A percentile compares a stretch with the other conserved stretches of the same genome.
Evolutionary conservation across 1,140 invertebrate species (phyloP).

Genomic region (Saccostrea echinata): DNA sequence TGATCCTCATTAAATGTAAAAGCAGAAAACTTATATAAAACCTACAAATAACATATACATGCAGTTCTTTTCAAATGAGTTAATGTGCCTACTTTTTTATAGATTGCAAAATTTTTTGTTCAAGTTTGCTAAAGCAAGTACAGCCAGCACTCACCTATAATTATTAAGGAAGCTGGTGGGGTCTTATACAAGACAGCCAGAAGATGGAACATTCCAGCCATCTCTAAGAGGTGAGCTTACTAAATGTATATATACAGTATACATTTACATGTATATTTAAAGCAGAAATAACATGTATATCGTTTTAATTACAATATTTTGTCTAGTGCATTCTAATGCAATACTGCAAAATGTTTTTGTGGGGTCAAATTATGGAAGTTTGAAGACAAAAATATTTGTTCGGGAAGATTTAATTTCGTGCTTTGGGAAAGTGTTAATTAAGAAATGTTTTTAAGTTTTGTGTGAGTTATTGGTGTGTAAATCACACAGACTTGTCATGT

Average conservation of each 20-base stretch:
- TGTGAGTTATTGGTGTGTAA: no score
- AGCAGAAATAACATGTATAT: no score
- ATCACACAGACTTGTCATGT: no score
- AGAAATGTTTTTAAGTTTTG: no score
- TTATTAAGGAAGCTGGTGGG: slow-evolving; percentile 87
- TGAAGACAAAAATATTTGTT: no score
- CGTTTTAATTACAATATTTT: neutral
- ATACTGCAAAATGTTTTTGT: no score
- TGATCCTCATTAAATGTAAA: neutral
- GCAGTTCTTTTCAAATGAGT: no score
- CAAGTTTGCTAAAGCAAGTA: slow-evolving; percentile 81
- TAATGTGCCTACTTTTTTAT: slow-evolving; percentile 35
- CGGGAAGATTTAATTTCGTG: no score
- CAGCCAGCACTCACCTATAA: slow-evolving; percentile 88
- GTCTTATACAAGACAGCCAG: slow-evolving; percentile 91
- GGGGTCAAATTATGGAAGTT: no score
- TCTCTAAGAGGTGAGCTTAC: slow-evolving; percentile 82
- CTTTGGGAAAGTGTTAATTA: no score
- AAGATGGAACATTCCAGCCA: slow-evolving; percentile 90
- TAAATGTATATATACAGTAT: neutral
- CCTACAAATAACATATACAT: neutral
- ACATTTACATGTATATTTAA: neutral
- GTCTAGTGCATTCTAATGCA: no score
- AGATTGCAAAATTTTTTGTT: slow-evolving; percentile 84
- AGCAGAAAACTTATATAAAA: neutral